These are phyloP conservation scores for Rhodinocichla rosea DNA, from an alignment of 2,113 vertebrate species.

Conservation along the genomic window DNA sequence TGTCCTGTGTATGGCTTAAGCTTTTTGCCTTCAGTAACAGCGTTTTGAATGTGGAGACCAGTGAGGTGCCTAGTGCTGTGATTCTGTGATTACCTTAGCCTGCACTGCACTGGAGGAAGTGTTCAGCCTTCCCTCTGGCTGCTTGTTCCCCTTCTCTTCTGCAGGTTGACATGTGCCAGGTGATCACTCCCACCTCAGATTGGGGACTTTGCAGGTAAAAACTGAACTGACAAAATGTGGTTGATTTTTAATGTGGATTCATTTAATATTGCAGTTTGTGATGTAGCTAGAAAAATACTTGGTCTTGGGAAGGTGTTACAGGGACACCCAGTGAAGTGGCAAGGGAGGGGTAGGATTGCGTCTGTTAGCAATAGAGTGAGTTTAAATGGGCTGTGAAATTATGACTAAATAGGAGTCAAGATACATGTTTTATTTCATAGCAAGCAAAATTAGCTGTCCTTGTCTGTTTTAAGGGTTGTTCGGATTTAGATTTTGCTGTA, in stretches of 20 bases:
- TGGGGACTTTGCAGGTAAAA: neutral
- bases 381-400: conserved; percentile 46
- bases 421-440: neutral
- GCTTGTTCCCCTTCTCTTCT: neutral
- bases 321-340: neutral
- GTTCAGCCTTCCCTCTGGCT: neutral
- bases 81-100: neutral
- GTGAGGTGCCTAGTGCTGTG: neutral
- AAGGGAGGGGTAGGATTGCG: neutral
- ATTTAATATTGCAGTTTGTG: neutral
- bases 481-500: neutral
- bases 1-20: neutral
- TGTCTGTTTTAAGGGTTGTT: neutral
- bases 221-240: neutral
- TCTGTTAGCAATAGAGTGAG: neutral
- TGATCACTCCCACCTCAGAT: fast-evolving
- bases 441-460: neutral
- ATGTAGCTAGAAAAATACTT: neutral
- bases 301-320: neutral
- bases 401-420: conserved; percentile 25
- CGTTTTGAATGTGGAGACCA: neutral
- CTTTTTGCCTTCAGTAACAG: neutral
- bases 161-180: neutral
- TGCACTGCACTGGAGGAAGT: neutral
- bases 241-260: neutral